Base-by-base conservation (phyloP, 2,888 invertebrate genomes). In the Drosophila quinaria region DNA sequence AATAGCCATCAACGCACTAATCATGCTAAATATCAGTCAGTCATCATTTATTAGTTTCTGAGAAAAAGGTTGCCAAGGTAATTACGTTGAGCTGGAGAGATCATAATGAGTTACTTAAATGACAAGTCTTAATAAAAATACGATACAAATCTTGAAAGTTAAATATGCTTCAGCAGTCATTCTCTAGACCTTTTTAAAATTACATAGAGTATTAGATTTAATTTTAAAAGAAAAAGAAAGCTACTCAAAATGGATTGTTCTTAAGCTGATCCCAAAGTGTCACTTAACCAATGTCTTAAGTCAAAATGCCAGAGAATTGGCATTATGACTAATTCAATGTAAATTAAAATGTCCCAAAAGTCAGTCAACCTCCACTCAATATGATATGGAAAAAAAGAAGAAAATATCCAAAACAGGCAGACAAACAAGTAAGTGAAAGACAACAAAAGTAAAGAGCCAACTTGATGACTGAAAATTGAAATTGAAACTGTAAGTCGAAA, bases 271-370 rank as follows among this genome's bases (percentile, higher is more conserved):
- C 54, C 31, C 9, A 55, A 55, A 63, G 62, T 63, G 56, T n/a
- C 56, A 56, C 47, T 63, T 56, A 56, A 39, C 33, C 41, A 61
- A 67, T 47, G 51, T 67, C 19, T 44, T 44, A 55, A 55, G 61
- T 25, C 37, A 29, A 52, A 60, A 46, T 67, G 44, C 39, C 63
- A 46, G 31, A 1, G 22, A 81, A 76, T 62, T 68, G 73, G 42
- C 68, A 75, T 79, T 70, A 67, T 50, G 65, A 66, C 79, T 70
- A 79, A 79, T 84, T 89, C 51, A 78, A 81, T 69, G 62, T 68
- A 81, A 85, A 89, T 89, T 87, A 84, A 89, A 84, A 87, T 85
- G 85, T 87, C 87, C 74, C 65, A 63, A 70, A 78, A 74, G 67
- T 50, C 75, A 77, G 37, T n/a, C 55, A 33, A 22, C 41, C 64